Evolutionary conservation across 2,113 vertebrate genomes (phyloP), one percentile per base, ranked within the genome.

Genomic region (Speoplatyrhinus poulsoni): DNA sequence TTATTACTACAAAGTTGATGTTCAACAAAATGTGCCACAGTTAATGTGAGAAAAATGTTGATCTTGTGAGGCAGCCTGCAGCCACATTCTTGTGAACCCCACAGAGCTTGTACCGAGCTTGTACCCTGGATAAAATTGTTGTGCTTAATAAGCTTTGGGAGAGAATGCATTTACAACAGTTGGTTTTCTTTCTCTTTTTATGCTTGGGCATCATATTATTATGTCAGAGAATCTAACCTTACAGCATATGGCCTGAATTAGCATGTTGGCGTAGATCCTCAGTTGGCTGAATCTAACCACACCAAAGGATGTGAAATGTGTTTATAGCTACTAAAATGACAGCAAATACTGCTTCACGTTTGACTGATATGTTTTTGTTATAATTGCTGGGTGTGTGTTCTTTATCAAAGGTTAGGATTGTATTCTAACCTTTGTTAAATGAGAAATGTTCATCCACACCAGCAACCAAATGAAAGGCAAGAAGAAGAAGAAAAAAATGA

Each of bases 81-180:
- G 66, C 61, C 46, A 72, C 76, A 75, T 62, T 69, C 19, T 62
- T 69, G 59, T 56, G 60, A 16, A 69, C 60, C 59, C 54, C 12
- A 52, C 75, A 76, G 85, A 65, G 56, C 77, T 53, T 68, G 69
- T 69, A 16, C 67, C 73, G 60, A n/a, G n/a, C n/a, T n/a, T n/a
- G n/a, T n/a, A 73, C 67, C 66, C 47, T 67, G 67, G 15, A 70
- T 75, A 73, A 82, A 84, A 73, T 60, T 60, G 73, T 65, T 82
- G 76, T 57, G 19, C 70, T 33, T 76, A 77, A 84, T 75, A 75
- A 69, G 73, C 81, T 81, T 83, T 79, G 75, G 63, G 63, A 70
- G 46, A 59, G 69, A 85, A 82, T 71, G 60, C 58, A 66, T 67
- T 85, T 81, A 65, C 36, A 81, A 81, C 67, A 64, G 78, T 68